Evolutionary conservation across 2,888 invertebrate genomes (phyloP), one percentile per base, ranked within the genome.

Genomic region (Timandra comae): DNA sequence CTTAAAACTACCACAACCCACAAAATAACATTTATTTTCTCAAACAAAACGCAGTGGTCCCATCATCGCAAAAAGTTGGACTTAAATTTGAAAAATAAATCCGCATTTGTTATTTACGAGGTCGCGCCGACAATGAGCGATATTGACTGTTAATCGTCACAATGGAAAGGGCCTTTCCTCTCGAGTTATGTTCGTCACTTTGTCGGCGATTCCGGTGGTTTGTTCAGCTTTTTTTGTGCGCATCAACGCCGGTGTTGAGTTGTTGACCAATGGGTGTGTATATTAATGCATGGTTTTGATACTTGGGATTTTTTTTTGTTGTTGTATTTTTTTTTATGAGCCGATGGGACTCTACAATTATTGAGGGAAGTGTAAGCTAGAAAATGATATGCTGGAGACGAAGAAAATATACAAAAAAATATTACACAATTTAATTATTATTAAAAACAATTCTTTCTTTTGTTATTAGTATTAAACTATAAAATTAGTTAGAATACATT

Each of bases 181-280:
- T 7, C 20, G 52, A 61, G 61, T 52, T 62, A 63, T 63, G 56
- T 55, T 56, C 58, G 56, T 56, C 63, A 65, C 72, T 74, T 74
- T 74, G 74, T 72, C 73, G 72, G 71, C 63, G 43, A 51, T 35
- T 40, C 33, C 34, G 53, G 32, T 33, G 48, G 58, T 63, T 60
- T 60, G 62, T 58, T 46, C 43, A 43, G 35, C 43, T 70, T 77
- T 77, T 22, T 75, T 76, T 74, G 67, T 68, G 37, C 38, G 41
- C 57, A 56, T 63, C 65, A 62, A 56, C 63, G 58, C 53, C 56
- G 56, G 51, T 67, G 61, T 69, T 24, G 11, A 7, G 11, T 9
- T 6, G 16, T 16, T 72, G 72, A 70, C 72, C 70, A 62, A 42
- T 56, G 11, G 26, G 45, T 33, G 43, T 41, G 38, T 22, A 21